phyloP scores from a whole-genome alignment of 2,888 invertebrate species.

The Asteroscopus sphinx region DNA sequence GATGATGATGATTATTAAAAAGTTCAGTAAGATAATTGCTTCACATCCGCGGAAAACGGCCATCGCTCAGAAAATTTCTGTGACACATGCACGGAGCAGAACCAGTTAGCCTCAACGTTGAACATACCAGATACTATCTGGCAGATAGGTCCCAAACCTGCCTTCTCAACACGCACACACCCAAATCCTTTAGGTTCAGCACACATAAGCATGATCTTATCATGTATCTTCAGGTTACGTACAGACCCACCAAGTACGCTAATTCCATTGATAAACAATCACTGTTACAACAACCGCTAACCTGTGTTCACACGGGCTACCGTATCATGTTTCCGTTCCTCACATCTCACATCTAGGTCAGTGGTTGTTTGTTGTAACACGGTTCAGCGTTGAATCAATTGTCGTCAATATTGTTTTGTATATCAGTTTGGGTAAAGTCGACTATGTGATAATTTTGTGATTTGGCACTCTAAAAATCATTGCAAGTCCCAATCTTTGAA shows the following conservation, averaged over 20 bases:
- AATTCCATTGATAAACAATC: conserved; percentile 15
- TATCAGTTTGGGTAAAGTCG: not conserved
- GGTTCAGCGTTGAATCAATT: conserved; percentile 37
- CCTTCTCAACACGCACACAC: too few species aligned
- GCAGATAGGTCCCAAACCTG: too few species aligned
- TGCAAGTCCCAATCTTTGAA: too few species aligned
- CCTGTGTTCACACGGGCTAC: conserved; percentile 15
- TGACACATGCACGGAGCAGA: too few species aligned
- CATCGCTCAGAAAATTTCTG: too few species aligned
- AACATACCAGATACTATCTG: too few species aligned
- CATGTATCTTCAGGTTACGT: too few species aligned
- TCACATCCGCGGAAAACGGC: too few species aligned
- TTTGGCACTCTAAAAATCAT: not conserved
- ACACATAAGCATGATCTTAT: too few species aligned
- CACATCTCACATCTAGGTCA: conserved; percentile 49
- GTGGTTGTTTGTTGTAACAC: conserved; percentile 38
- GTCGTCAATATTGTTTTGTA: conserved; percentile 23
- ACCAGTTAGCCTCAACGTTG: too few species aligned
- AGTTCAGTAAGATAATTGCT: too few species aligned
- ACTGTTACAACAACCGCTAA: not conserved
- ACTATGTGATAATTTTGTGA: not conserved
- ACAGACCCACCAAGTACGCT: not conserved
- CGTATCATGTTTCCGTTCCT: conserved; percentile 48
- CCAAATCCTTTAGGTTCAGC: not conserved
- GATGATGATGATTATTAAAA: too few species aligned